A percentile compares a stretch with the other conserved stretches of the same genome.
Conservation (phyloP, 2,888 invertebrate species). For the Theretra japonica region DNA sequence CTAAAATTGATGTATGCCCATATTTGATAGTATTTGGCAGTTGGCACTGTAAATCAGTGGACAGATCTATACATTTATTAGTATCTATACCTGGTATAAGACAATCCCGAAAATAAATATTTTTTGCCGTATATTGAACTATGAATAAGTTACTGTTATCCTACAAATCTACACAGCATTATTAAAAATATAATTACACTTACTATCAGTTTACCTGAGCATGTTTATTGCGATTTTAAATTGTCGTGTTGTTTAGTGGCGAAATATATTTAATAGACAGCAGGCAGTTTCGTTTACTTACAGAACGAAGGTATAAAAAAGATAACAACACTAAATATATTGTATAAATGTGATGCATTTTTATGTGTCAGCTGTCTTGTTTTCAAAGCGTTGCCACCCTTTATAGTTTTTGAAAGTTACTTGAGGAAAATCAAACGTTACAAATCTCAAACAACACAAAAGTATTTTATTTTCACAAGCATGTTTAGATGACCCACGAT, state of each 20-base stretch:
- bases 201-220: background rate
- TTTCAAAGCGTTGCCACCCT: no score
- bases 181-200: background rate
- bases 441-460: no score
- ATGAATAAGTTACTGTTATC: background rate
- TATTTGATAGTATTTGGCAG: no score
- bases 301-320: no score
- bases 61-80: background rate
- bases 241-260: background rate
- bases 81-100: background rate
- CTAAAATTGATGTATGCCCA: no score
- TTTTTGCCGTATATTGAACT: background rate
- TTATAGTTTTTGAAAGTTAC: no score
- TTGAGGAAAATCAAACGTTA: no score
- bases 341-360: no score
- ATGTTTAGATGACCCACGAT: no score
- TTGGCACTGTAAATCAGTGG: background rate
- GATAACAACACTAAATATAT: no score
- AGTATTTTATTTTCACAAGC: no score
- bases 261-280: background rate
- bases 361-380: no score
- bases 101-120: background rate
- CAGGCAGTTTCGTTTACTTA: background rate
- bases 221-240: background rate
- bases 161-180: background rate